Evolutionary conservation across 2,113 vertebrate genomes (phyloP).

Genomic region (Balaeniceps rex): DNA sequence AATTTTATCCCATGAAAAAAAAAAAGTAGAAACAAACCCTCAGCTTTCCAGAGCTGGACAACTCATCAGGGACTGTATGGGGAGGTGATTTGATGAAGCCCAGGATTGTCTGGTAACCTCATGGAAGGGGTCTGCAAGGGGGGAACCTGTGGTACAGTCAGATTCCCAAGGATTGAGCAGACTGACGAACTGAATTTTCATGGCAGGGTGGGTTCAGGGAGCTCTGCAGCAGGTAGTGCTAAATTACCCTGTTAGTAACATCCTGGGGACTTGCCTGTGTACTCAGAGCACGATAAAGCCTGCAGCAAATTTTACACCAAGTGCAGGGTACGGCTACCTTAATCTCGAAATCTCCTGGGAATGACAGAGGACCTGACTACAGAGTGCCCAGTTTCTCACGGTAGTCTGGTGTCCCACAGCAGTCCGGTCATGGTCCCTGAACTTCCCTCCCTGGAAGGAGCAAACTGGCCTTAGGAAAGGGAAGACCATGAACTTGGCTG

Average conservation of each 20-base stretch:
- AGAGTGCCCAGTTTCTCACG: not conserved
- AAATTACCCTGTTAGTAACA: not conserved
- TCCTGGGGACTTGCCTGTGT: not conserved
- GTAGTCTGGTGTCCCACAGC: accelerated
- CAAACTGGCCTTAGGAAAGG: not conserved
- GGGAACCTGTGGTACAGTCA: no score
- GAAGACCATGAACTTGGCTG: accelerated
- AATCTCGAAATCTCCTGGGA: not conserved
- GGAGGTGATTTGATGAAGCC: not conserved
- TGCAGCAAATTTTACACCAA: not conserved
- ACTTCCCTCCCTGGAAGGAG: not conserved
- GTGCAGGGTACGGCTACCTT: not conserved
- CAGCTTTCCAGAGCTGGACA: not conserved
- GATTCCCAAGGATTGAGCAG: not conserved
- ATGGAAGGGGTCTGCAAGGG: not conserved
- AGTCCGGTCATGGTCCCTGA: not conserved
- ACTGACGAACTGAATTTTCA: not conserved
- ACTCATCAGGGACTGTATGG: not conserved
- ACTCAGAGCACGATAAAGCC: not conserved
- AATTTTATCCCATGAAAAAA: not conserved
- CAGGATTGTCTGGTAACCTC: not conserved
- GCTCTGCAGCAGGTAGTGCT: not conserved
- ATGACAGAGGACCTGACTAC: not conserved
- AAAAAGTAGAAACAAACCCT: not conserved
- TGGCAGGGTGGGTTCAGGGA: not conserved